Base-by-base conservation (phyloP, 1,140 invertebrate species). In the Aphelenchoides fujianensis region DNA sequence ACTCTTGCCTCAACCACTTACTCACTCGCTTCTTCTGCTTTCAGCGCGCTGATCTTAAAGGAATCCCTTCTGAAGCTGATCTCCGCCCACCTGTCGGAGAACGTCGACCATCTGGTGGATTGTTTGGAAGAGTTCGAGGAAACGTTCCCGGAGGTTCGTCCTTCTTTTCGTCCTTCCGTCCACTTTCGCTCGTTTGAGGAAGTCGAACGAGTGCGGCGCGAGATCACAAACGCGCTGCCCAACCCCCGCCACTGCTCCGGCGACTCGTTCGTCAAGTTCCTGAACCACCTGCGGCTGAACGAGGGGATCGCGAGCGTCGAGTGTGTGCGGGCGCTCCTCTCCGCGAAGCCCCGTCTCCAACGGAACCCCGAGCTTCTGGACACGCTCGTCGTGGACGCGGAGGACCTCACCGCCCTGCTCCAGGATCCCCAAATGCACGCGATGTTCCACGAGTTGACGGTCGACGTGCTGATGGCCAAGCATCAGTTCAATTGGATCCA, bases 91-190 rank as follows among this genome's bases (percentile, higher is more conserved):
- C 23, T 48, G 23, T 48, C 41, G 12, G 41, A 48, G 23, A 48
- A 48, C 23, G 41, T 48, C 23, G 41, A 48, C 41, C 41, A 48
- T 23, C 23, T 48, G 23, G 41, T 32, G 1, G 63, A 66, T 19
- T 66, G 36, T 36, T 27, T 66, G 12, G 63, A 66, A 66, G 63
- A 66, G 12, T 36, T 32, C 53, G 63, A 66, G 53, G 63, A 66
- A 2, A 35, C 31, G 12, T 66, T 66, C 1, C 41, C 31, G 16
- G 27, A 66, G 1, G 63, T 66, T 36, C 12, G 36, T 66, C 63
- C 16, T n/a, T n/a, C 19, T 53, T 27, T 2, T 2, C 27, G 52
- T 19, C 52, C 27, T 53, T 53, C 27, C 19, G 1, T 53, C n/a
- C n/a, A n/a, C n/a, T n/a, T n/a, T n/a, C n/a, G n/a, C n/a, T n/a